Base-by-base conservation (phyloP, 2,113 vertebrate species). In the Microtus montanus region DNA sequence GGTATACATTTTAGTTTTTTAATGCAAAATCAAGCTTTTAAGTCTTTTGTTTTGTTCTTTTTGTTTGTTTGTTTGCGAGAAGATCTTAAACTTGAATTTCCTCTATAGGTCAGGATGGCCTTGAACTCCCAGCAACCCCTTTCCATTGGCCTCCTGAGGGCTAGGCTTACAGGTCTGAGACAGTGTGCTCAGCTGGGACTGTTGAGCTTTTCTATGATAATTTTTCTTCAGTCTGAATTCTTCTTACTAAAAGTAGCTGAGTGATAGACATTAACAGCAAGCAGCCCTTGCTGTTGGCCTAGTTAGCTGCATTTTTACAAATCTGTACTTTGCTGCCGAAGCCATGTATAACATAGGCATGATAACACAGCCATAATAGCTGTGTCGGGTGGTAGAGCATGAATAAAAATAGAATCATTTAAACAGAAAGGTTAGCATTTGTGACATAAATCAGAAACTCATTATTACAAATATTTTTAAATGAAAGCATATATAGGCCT, bases 201-300 rank as follows among this genome's bases (percentile, higher is more conserved):
- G 22, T 38, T 38, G 38, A 83, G 3, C 22, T 61, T 93, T 95
- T 80, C 63, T 94, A 1, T 94, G 85, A n/a, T 14, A 75, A 44
- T 91, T 74, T 94, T 96, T 4, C 80, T 77, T 38, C 33, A 94
- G 86, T 91, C 19, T 75, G 73, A 85, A 89, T 96, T 61, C 9
- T 35, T 94, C 77, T 89, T 38, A 66, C 64, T 91, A 75, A 94
- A 89, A 82, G 28, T 70, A 94, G 79, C 22, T 68, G 61, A 88
- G 12, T 83, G 20, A 28, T 63, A 80, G n/a, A 63, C 58, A 63
- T 24, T 41, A 41, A n/a, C 26, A 61, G 35, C 26, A 83, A 83
- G 80, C 41, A 63, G 41, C n/a, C n/a, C 54, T 63, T 61, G n/a
- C n/a, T 14, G 52, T 83, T 61, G n/a, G 79, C 24, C 22, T 61